Evolutionary conservation across 2,113 vertebrate species (phyloP), one percentile per base, ranked within the genome.

Genomic region (Thamnaconus septentrionalis): DNA sequence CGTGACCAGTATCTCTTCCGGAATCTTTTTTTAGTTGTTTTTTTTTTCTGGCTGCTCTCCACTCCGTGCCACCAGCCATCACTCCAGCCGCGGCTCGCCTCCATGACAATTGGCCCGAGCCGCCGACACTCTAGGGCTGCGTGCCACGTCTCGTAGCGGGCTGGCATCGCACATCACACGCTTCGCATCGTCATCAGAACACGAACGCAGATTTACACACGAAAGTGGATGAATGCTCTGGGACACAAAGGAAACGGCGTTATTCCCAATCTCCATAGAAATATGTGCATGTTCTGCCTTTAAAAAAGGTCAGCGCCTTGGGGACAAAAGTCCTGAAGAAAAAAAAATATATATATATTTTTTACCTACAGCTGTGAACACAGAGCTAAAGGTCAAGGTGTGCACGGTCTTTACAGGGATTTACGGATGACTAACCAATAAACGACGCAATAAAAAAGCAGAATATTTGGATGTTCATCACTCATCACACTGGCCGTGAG

Each of bases 31-130:
- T 68, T 66, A 79, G 75, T 75, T 81, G 56, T 54, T 69, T 68
- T 66, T 80, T 76, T 75, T 81, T 54, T 56, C 71, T 78, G 83
- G 66, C 76, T 63, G 73, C 64, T 58, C 71, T 73, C 79, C 73
- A 70, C 66, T 75, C 71, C 56, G 54, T 76, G 81, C 88, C 85
- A 79, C 76, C 69, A 78, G 65, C 61, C 76, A 80, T 89, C 83
- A 67, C 61, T 83, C 86, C 84, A 83, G 31, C 62, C 60, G 57
- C 3, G 59, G 58, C 45, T 47, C 66, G 44, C 61, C 59, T 66
- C 57, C 56, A 31, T 67, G 80, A 73, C 73, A 76, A 66, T 11
- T 74, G 77, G 75, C 72, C 66, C 43, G 7, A 70, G 71, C 65
- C 50, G 18, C 49, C 59, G 5, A 66, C 54, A 3, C 70, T 73